Conservation (phyloP, 2,797 vertebrate genomes). For the Cossypha heuglini region DNA sequence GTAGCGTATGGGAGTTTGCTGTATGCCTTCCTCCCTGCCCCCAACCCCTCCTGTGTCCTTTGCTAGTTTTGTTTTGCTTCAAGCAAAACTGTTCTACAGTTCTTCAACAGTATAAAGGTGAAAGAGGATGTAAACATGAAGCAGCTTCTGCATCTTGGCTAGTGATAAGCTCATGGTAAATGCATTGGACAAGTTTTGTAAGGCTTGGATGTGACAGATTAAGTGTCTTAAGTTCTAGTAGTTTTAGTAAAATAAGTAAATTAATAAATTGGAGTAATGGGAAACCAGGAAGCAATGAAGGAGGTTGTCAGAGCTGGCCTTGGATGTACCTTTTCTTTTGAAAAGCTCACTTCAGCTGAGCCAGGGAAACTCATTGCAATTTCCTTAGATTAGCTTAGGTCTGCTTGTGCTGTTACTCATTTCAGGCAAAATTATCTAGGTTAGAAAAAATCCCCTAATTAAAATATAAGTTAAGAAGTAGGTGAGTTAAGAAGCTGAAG, state of each 20-base stretch:
- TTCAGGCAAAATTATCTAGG: not conserved
- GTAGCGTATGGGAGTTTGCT: not conserved
- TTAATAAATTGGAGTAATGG: not conserved
- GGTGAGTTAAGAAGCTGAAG: conserved; percentile 5
- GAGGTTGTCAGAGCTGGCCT: not conserved
- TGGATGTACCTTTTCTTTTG: not conserved
- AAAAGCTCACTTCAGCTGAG: not conserved
- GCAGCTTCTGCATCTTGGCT: not conserved
- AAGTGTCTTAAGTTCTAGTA: not conserved
- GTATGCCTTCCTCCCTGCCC: not conserved
- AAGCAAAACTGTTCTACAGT: not conserved
- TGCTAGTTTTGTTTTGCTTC: not conserved
- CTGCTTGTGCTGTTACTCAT: not conserved
- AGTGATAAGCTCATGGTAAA: not conserved
- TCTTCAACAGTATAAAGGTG: not conserved
- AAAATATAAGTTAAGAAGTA: conserved; percentile 19
- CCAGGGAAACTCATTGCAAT: not conserved
- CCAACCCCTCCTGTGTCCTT: not conserved
- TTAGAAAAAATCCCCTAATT: conserved; percentile 37
- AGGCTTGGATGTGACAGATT: not conserved
- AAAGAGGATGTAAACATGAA: not conserved
- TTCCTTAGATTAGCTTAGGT: not conserved
- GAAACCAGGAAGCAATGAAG: not conserved
- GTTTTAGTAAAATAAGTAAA: not conserved
- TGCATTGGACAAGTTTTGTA: not conserved